Percentiles rank a stretch among this genome's conserved stretches.
phyloP scores from a whole-genome alignment of 1,140 invertebrate genomes.

The Portunus trituberculatus region DNA sequence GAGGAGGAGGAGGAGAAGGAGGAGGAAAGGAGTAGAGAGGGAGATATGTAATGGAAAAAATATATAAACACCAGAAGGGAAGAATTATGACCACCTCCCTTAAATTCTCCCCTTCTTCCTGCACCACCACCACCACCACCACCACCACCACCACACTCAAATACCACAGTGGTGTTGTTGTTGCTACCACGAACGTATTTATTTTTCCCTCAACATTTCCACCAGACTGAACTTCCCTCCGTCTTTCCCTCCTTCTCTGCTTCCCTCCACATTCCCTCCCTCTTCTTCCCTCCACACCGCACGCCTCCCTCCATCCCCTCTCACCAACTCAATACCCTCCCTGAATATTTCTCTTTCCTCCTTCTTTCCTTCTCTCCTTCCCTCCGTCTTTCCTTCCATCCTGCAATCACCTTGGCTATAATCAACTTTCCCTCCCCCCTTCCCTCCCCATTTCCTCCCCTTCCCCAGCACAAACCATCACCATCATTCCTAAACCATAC shows the following conservation, averaged over 20 bases:
- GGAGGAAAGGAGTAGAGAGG: background rate
- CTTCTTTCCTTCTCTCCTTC: too few relatives aligned
- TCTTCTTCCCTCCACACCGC: background rate
- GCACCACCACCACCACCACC: background rate
- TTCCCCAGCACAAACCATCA: too few relatives aligned
- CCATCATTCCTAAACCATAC: too few relatives aligned
- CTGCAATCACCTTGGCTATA: background rate
- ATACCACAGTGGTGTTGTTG: background rate
- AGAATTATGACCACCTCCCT: background rate
- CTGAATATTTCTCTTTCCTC: background rate
- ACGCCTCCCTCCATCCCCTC: background rate
- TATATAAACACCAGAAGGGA: background rate
- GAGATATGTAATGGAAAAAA: background rate
- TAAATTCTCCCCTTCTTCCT: background rate
- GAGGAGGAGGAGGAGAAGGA: background rate
- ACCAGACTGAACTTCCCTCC: background rate
- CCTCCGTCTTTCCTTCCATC: background rate
- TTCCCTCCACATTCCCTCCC: background rate
- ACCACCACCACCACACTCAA: background rate
- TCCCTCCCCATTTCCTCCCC: too few relatives aligned
- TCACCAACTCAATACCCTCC: background rate
- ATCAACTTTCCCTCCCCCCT: too few relatives aligned
- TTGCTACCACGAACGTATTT: background rate
- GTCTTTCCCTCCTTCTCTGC: background rate
- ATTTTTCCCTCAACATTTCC: conserved; percentile 34